Conservation (phyloP, 2,113 vertebrate genomes). For the Sander lucioperca region DNA sequence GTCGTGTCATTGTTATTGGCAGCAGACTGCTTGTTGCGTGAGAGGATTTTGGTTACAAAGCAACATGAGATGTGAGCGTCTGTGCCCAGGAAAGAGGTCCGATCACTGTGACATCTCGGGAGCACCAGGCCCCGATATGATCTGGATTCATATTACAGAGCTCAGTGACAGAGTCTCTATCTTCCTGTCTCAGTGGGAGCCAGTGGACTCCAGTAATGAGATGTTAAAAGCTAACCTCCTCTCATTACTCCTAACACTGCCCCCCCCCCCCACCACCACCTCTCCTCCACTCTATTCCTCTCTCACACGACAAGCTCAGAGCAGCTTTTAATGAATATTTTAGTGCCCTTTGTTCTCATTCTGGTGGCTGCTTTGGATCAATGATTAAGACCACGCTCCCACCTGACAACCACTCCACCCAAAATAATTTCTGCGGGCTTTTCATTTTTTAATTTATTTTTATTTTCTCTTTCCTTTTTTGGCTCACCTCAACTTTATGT, state of each 20-base stretch:
- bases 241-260: conserved; percentile 67
- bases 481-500: conserved; percentile 18
- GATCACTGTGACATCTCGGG: conserved; percentile 38
- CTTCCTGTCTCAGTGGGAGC: conserved; percentile 56
- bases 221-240: conserved; percentile 78
- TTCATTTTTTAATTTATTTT: neutral
- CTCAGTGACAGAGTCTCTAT: conserved; percentile 57
- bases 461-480: conserved; percentile 18
- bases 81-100: conserved; percentile 19
- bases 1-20: conserved; percentile 7
- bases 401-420: conserved; percentile 41
- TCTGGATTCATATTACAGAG: conserved; percentile 62
- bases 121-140: conserved; percentile 38
- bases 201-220: conserved; percentile 74
- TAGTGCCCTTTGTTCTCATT: conserved; percentile 83
- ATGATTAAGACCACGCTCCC: conserved; percentile 74
- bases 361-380: conserved; percentile 75
- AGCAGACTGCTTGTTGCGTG: neutral
- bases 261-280: conserved; percentile 12
- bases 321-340: conserved; percentile 87
- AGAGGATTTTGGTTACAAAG: conserved; percentile 31
- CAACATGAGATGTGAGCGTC: conserved; percentile 2
- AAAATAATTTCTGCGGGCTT: conserved; percentile 34
- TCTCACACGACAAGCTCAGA: conserved; percentile 70
- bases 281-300: conserved; percentile 36